These are phyloP conservation scores for Mesodorylaimus sp. DNA, from an alignment of 2,888 invertebrate species.

Conservation along the genomic window DNA sequence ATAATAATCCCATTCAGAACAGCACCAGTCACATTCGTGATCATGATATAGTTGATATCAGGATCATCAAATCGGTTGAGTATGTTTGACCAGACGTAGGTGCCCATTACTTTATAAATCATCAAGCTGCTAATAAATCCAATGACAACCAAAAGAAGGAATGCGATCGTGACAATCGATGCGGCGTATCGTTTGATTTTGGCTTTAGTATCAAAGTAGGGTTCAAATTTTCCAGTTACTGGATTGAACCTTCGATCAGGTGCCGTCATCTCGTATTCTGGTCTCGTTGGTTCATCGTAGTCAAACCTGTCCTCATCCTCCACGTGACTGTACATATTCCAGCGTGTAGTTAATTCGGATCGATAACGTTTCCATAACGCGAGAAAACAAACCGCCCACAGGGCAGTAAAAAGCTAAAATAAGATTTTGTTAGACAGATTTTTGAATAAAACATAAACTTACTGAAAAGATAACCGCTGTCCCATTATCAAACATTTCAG, in stretches of 20 bases:
- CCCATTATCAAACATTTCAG: conserved; percentile 77
- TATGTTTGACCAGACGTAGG: no score
- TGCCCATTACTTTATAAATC: conserved; percentile 5
- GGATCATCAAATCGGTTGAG: no score
- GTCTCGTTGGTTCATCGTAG: conserved; percentile 37
- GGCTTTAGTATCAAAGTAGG: conserved; percentile 50
- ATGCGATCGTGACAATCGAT: neutral
- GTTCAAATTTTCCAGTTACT: conserved; percentile 68
- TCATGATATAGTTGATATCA: no score
- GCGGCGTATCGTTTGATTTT: neutral
- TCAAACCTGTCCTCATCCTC: conserved; percentile 64
- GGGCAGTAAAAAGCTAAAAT: conserved; percentile 79
- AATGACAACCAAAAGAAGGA: conserved; percentile 6
- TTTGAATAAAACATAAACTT: no score
- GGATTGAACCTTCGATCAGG: conserved; percentile 68
- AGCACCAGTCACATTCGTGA: no score
- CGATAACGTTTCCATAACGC: conserved; percentile 86
- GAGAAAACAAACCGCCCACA: conserved; percentile 77
- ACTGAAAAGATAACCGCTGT: conserved; percentile 82
- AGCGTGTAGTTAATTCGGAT: conserved; percentile 74
- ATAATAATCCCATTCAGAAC: no score
- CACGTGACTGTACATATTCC: no score
- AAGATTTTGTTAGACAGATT: no score
- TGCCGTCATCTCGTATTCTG: conserved; percentile 8
- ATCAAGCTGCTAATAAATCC: conserved; percentile 5